Base-by-base conservation (phyloP, 2,113 vertebrate species). In the Aptenodytes forsteri region DNA sequence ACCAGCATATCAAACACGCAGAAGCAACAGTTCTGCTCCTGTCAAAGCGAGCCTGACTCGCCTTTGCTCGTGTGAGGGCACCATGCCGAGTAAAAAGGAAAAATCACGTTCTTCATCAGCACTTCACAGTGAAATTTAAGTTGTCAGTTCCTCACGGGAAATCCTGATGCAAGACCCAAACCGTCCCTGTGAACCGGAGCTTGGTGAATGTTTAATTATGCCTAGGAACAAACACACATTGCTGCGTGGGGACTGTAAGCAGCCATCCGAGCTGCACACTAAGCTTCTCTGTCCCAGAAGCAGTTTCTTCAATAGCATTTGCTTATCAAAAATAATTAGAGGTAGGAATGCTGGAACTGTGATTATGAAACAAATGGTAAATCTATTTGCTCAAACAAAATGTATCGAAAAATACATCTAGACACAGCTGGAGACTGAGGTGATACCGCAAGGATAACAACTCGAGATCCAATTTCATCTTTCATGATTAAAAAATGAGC, bases 401-500 rank as follows among this genome's bases (percentile, higher is more conserved):
- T 77, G 81, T 91, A 94, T 97, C 54, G 58, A 61, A 96, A 96
- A 89, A 96, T 91, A 87, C 78, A 93, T 91, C 78, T 78, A 84
- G 91, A 95, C 95, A 87, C 93, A 96, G 95, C 96, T 97, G 97
- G 96, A 96, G 94, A 96, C 82, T 59, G 94, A 96, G 91, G 93
- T 96, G 95, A 96, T 96, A 97, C 84, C 7, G 27, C 95, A 97
- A 96, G 91, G 96, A 94, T 97, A 97, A 96, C 96, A 97, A 93
- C 94, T 96, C 40, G 7, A 96, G 96, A 97, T 95, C 97, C 94
- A 97, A 97, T 97, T 97, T 97, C 94, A 96, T 97, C 96, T 97
- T 97, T 97, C 95, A 97, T 96, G 95, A 97, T 96, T 97, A 97
- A 97, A 97, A 96, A 97, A 97, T 96, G 96, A 97, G 96, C 91